Evolutionary conservation across 2,797 vertebrate genomes (phyloP), one percentile per base, ranked within the genome.

Genomic region (Acanthurus lineatus): DNA sequence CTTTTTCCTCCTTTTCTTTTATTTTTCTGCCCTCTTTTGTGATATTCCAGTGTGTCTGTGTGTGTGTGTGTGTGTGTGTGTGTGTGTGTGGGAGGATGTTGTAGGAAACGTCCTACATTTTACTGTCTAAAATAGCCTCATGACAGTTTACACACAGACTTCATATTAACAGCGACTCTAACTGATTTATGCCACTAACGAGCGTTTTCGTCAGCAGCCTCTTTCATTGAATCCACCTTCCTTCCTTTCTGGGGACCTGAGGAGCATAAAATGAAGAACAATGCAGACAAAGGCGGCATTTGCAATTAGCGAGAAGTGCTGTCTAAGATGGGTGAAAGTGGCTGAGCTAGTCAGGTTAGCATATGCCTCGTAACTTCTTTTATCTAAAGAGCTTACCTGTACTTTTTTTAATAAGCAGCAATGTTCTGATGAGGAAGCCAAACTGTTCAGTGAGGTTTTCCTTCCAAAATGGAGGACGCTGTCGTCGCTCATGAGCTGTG

Each of bases 271-370:
- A 32, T 57, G 16, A 82, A 79, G 69, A 11, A 28, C 49, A 38
- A 54, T 16, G 53, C 44, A 17, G 69, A 63, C 69, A 48, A 63
- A 65, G 62, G 28, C 15, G 9, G 35, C 22, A n/a, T 63, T 52
- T 16, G 68, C 62, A 67, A 70, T 82, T 69, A 76, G 20, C 12
- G 28, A 67, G 70, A 80, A 76, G 51, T 78, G 78, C 78, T 77
- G 82, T 70, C 72, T 75, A 40, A 67, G 73, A 65, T 47, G 74
- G 22, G 20, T 42, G 59, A 69, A 73, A 79, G 61, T 35, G 52
- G 77, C 75, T 79, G 75, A 81, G 69, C 73, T 75, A 6, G 69
- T 77, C 78, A 54, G 49, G 66, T 73, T 63, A 45, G 42, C 59
- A 54, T 62, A 61, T 65, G 53, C 57, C 49, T 19, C 9, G 35